These are phyloP conservation scores for Pangasius sanitwongsei DNA, from an alignment of 2,797 vertebrate genomes.

Conservation along the genomic window DNA sequence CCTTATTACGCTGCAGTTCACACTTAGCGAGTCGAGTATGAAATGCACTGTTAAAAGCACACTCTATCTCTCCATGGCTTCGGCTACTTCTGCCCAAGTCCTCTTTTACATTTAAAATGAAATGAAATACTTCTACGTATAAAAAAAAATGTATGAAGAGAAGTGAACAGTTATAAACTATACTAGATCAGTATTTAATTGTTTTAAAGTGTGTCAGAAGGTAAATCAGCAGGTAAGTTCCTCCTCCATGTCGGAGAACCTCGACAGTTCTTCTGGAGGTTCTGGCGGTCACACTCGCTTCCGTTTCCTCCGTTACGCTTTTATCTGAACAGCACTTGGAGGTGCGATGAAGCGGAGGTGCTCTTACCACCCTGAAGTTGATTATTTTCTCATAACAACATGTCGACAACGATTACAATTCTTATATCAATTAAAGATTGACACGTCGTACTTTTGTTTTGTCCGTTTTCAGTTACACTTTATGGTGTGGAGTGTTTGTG, in stretches of 20 bases:
- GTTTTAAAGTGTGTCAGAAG: background rate
- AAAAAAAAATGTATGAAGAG: background rate
- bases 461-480: background rate
- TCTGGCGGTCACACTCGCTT: background rate
- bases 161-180: background rate
- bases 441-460: background rate
- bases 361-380: background rate
- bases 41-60: too few relatives aligned
- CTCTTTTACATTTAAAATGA: background rate
- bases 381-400: background rate
- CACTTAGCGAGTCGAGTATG: too few relatives aligned
- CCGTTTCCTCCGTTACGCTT: background rate
- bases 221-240: background rate
- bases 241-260: background rate
- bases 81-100: too few relatives aligned
- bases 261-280: background rate
- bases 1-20: too few relatives aligned
- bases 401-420: background rate
- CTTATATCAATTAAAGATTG: background rate
- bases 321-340: background rate
- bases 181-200: background rate
- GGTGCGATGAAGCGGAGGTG: too few relatives aligned
- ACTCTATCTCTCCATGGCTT: too few relatives aligned
- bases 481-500: background rate
- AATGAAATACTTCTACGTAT: background rate